Conservation (phyloP, 2,797 vertebrate species). For the Coendou prehensilis region DNA sequence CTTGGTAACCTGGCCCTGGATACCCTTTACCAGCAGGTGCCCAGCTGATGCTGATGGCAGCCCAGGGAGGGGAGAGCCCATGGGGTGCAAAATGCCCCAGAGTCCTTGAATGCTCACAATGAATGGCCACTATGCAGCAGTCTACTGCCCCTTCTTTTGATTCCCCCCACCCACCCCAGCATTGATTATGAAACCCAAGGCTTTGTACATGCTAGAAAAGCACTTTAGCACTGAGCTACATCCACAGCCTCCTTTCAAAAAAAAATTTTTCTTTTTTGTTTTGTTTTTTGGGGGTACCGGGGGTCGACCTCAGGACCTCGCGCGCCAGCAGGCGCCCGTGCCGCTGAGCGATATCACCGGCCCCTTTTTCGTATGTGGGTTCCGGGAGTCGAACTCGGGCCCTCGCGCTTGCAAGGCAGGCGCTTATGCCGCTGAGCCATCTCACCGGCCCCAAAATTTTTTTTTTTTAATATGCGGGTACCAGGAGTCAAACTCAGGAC, state of each 20-base stretch:
- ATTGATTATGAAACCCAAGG: background rate
- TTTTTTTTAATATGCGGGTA: no score
- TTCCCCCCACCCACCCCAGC: background rate
- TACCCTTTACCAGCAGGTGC: conserved; percentile 1
- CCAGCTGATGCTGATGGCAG: background rate
- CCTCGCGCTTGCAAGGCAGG: no score
- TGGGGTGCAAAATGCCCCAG: background rate
- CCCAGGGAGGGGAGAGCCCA: background rate
- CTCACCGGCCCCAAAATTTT: no score
- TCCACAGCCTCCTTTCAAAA: background rate
- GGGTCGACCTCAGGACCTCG: no score
- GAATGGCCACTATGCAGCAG: background rate
- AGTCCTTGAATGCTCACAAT: background rate
- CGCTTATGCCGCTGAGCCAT: no score
- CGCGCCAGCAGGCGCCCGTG: no score
- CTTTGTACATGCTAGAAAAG: background rate
- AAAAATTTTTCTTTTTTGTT: no score
- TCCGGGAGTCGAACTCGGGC: no score
- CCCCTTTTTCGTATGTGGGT: no score
- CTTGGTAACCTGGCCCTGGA: background rate
- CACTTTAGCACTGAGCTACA: background rate
- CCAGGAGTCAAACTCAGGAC: no score
- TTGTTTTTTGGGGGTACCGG: no score
- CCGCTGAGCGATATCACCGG: no score
- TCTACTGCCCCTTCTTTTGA: background rate